Percentiles rank a stretch among this genome's conserved stretches.
Conservation (phyloP, 1,140 invertebrate genomes). For the Drosophila lini region DNA sequence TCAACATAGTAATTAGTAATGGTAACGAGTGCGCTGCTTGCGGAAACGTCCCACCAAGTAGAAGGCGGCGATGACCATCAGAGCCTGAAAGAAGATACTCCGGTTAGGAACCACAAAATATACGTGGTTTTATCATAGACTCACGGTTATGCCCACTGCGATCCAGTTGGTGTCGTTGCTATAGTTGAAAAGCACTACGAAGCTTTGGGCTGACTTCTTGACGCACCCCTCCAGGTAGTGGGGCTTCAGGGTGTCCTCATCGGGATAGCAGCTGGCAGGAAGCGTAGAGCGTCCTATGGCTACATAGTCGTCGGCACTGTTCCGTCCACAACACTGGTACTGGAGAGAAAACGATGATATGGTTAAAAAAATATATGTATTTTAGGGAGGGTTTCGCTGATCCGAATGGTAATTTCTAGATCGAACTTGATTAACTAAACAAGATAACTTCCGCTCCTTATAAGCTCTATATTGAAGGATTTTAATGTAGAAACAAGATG, state of each 20-base stretch:
- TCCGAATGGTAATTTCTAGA: background rate
- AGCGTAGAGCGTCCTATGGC: slow-evolving; percentile 37
- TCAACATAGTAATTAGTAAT: slow-evolving; percentile 36
- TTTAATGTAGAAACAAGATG: background rate
- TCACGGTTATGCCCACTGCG: slow-evolving; percentile 51
- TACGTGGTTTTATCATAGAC: background rate
- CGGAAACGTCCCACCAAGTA: slow-evolving; percentile 71
- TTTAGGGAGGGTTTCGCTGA: background rate
- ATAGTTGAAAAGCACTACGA: slow-evolving; percentile 51
- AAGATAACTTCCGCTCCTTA: background rate
- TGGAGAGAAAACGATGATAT: slow-evolving; percentile 1
- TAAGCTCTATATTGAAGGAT: background rate
- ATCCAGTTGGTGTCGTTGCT: slow-evolving; percentile 59
- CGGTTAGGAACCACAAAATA: background rate
- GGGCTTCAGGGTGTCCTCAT: slow-evolving; percentile 17
- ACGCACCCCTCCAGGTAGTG: slow-evolving; percentile 51
- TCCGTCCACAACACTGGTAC: slow-evolving; percentile 70
- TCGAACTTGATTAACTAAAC: background rate
- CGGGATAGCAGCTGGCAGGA: slow-evolving; percentile 55
- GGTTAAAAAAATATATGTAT: background rate
- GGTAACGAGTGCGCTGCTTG: slow-evolving; percentile 64
- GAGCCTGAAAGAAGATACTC: slow-evolving; percentile 38
- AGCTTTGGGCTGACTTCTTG: slow-evolving; percentile 50
- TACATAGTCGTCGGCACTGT: slow-evolving; percentile 66
- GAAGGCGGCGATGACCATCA: slow-evolving; percentile 64